Evolutionary conservation across 2,113 vertebrate genomes (phyloP), one percentile per base, ranked within the genome.

Genomic region (Macroglossus sobrinus): DNA sequence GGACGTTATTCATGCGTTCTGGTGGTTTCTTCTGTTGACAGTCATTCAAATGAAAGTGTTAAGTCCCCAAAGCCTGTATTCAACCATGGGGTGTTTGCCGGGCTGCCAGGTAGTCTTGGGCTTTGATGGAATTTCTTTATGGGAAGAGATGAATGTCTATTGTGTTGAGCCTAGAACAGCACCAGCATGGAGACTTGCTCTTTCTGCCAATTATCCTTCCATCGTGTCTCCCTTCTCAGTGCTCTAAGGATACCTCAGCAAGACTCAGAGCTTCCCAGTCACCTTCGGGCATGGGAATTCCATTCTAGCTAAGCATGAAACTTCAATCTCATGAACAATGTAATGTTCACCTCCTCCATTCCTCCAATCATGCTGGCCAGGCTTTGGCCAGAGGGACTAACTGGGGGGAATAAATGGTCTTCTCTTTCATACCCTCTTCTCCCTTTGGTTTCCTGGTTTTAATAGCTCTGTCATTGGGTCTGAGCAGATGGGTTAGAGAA

Each of bases 311-410:
- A 7, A 59, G 50, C 21, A 10, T n/a, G 28, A 22, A 47, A 40
- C 30, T 35, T 24, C 5, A 2, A 11, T 15, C 33, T 53, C 57
- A 47, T 3, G 21, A 28, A 14, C 18, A 76, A 8, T 6, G 13
- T 26, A 21, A 50, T 24, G 55, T 5, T 38, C 7, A 21, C 57
- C 30, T 84, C 35, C 50, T 35, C 75, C 19, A 53, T 12, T 4
- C 18, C 53, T 6, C 4, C 3, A 15, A 30, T 4, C 0, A 1
- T 16, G 28, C 43, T 24, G 14, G 19, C 45, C 26, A 30, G 47
- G 5, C 59, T 64, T n/a, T n/a, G 30, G 21, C 19, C 47, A 40
- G 40, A n/a, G 1, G 22, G 18, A 35, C 22, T 47, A 4, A 30
- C 2, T 26, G 53, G 45, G 8, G 13, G 43, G 7, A 50, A 64